These are phyloP conservation scores for Amblyteles armatorius DNA, from an alignment of 2,888 invertebrate species.

Conservation along the genomic window DNA sequence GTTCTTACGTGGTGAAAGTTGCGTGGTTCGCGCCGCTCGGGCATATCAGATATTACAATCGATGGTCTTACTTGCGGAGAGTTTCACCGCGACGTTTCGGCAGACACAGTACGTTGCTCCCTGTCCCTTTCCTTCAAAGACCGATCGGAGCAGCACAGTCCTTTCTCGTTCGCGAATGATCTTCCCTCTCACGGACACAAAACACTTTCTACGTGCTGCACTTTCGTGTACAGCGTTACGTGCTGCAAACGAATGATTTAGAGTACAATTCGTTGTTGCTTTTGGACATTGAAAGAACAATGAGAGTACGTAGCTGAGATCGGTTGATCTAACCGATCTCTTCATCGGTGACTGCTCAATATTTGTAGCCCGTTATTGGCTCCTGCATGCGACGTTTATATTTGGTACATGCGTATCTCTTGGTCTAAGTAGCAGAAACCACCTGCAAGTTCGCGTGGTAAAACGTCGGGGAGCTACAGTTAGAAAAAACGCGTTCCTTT, in stretches of 20 bases:
- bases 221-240: conserved; percentile 34
- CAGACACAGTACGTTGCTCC: conserved; percentile 1
- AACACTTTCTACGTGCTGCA: conserved; percentile 40
- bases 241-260: background rate
- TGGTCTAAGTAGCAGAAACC: conserved; percentile 48
- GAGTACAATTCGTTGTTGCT: background rate
- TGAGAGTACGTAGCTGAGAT: background rate
- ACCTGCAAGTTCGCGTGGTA: conserved; percentile 52
- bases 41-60: conserved; percentile 25
- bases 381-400: conserved; percentile 9
- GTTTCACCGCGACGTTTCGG: conserved; percentile 23
- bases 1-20: conserved; percentile 44
- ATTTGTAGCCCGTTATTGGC: conserved; percentile 35
- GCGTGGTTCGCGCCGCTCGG: conserved; percentile 5
- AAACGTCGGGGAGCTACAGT: conserved; percentile 52
- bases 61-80: conserved; percentile 1
- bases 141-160: conserved; percentile 11
- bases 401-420: conserved; percentile 2
- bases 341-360: background rate
- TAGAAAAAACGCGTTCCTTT: conserved; percentile 74
- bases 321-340: background rate
- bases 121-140: conserved; percentile 8
- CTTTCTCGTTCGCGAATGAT: conserved; percentile 11
- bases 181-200: conserved; percentile 8
- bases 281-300: background rate